A percentile compares a stretch with the other conserved stretches of the same genome.
phyloP scores from a whole-genome alignment of 2,797 vertebrate genomes.

The Phalanger gymnotis region DNA sequence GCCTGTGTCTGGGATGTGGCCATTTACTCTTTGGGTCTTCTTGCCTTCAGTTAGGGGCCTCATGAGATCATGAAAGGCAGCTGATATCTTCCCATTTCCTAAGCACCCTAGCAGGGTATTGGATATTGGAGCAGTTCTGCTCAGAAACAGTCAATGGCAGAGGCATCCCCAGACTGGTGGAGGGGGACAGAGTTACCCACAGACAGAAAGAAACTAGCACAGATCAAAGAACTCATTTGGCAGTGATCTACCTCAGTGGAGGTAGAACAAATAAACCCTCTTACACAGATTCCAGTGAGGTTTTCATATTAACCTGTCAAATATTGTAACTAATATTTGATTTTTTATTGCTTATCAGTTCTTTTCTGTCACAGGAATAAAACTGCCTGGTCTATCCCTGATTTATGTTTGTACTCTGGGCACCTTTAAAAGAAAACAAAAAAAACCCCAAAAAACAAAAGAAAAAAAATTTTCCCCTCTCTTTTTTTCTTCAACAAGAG shows the following conservation, averaged over 20 bases:
- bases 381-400: not conserved
- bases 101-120: not conserved
- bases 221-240: not conserved
- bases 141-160: not conserved
- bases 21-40: not conserved
- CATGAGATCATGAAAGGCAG: not conserved
- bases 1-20: not conserved
- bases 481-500: no score
- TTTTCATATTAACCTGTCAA: not conserved
- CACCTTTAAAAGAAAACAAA: no score
- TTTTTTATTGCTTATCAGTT: not conserved
- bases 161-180: not conserved
- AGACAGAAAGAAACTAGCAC: not conserved
- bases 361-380: not conserved
- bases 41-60: not conserved
- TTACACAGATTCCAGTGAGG: not conserved
- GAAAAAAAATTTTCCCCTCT: no score
- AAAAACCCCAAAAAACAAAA: no score
- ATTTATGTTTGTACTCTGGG: not conserved
- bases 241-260: not conserved
- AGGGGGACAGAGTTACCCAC: not conserved
- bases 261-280: not conserved
- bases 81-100: not conserved
- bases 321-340: not conserved
- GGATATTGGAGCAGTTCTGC: not conserved